Evolutionary conservation across 2,113 vertebrate genomes (phyloP), one percentile per base, ranked within the genome.

Genomic region (Chloropsis hardwickii): DNA sequence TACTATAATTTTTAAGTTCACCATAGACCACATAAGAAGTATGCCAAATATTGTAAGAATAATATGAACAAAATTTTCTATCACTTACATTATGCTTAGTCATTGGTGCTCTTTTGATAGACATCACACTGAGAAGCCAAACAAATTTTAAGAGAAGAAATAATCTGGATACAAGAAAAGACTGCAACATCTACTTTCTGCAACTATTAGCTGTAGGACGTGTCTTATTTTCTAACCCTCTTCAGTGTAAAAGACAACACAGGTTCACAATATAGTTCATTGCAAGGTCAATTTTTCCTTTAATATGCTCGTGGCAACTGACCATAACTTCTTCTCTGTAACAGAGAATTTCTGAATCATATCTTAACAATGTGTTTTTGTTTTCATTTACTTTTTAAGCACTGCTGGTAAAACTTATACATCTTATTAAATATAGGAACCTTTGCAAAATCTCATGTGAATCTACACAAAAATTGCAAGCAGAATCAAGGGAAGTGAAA

Each of bases 61-160:
- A 82, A 24, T 31, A 37, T 20, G 45, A 83, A 53, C 11, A 35
- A 48, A 23, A 47, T 27, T 42, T 50, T 47, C 1, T 45, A 60
- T 40, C 54, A 44, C 19, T 83, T 17, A 22, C 10, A 27, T 40
- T 27, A 27, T n/a, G 8, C 31, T 92, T 40, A 79, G 16, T 71
- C 51, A 42, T 8, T 29, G 9, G 8, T 24, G 12, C 23, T 60
- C 39, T 84, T 72, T 69, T 44, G 35, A 61, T 8, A 88, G 28
- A n/a, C 18, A 56, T 58, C 27, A 67, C 31, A 47, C 9, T 33
- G 82, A 78, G 12, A 87, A 79, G 44, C 60, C 72, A 94, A 92
- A 66, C 19, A 93, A 96, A 95, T 81, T 91, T 94, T 70, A 95
- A 79, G 35, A 94, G 84, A 35, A 87, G 48, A 91, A 93, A 90